These are phyloP conservation scores for Tympanoctomys barrerae DNA, from an alignment of 2,797 vertebrate genomes.

Conservation along the genomic window DNA sequence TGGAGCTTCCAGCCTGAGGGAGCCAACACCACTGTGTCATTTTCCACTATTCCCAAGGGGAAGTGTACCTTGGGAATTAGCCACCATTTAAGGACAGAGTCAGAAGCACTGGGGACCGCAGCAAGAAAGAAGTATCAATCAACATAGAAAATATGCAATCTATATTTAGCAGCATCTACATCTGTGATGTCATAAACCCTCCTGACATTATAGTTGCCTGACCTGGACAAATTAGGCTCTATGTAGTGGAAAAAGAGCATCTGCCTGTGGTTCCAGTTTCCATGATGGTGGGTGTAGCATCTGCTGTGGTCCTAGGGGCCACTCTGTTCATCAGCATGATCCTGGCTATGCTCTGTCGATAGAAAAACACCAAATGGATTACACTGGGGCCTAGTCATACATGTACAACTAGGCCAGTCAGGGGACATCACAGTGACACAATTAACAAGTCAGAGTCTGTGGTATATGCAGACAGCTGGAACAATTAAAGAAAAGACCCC, in stretches of 20 bases:
- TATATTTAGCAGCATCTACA: slow-evolving; percentile 95
- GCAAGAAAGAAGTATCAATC: slow-evolving; percentile 96
- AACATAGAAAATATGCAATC: slow-evolving; percentile 93
- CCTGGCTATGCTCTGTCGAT: slow-evolving; percentile 91
- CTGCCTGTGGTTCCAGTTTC: slow-evolving; percentile 90
- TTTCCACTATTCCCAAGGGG: slow-evolving; percentile 93
- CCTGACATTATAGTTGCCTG: slow-evolving; percentile 90
- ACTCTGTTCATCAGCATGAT: slow-evolving; percentile 90
- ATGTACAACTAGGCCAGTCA: slow-evolving; percentile 92
- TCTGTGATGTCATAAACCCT: slow-evolving; percentile 95
- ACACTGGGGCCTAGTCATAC: slow-evolving; percentile 87
- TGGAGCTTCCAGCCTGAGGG: slow-evolving; percentile 93
- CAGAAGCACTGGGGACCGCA: slow-evolving; percentile 94
- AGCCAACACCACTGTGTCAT: slow-evolving; percentile 86
- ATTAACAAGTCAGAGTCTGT: slow-evolving; percentile 98
- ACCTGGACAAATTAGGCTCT: slow-evolving; percentile 91
- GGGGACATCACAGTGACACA: slow-evolving; percentile 92
- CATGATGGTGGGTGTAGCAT: slow-evolving; percentile 91
- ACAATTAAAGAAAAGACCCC: slow-evolving; percentile 91
- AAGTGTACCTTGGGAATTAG: slow-evolving; percentile 84
- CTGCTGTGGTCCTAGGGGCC: slow-evolving; percentile 92
- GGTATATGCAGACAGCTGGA: slow-evolving; percentile 97
- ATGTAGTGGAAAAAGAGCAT: slow-evolving; percentile 94
- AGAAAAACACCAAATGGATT: slow-evolving; percentile 92
- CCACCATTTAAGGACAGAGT: slow-evolving; percentile 92